Evolutionary conservation across 2,888 invertebrate genomes (phyloP), one percentile per base, ranked within the genome.

Genomic region (Cyaniris semiargus): DNA sequence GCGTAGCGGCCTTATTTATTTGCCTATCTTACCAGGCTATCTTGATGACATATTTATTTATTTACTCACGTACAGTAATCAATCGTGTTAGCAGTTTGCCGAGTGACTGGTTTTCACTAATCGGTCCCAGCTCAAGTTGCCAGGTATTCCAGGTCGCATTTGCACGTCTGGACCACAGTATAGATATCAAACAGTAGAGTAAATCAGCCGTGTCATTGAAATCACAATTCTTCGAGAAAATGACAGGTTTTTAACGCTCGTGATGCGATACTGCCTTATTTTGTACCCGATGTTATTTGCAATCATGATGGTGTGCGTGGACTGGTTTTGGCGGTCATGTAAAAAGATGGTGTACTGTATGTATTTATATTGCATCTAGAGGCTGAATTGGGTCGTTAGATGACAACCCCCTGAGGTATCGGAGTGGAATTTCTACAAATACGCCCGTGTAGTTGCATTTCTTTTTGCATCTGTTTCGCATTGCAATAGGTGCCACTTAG

Each of bases 61-160:
- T 66, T 66, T 66, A 66, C 66, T 27, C 27, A 31, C 27, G 31
- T 27, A 31, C 27, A 66, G 70, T 76, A 76, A 70, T 70, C 70
- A 76, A 76, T 76, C 76, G 76, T 70, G 34, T 70, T 53, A 34
- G 31, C n/a, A 66, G 58, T 34, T 76, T 44, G 44, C 48, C 76
- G 70, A 70, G 27, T 71, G 56, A 76, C 76, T 76, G 76, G 53
- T 76, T 75, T 23, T 31, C 70, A 70, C 76, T 76, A 76, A 76
- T 76, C 70, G 70, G 44, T 70, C 70, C 53, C 44, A n/a, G 70
- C 48, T 53, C 70, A 76, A 70, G 76, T 76, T 70, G 56, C 76
- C 66, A 76, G 34, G 71, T 71, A 71, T 71, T 71, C 13, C 38
- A 70, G 70, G 71, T 71, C 38, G 34, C n/a, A 71, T 71, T 71